Evolutionary conservation across 2,797 vertebrate genomes (phyloP).

Genomic region (Coranthus polyacanthus): DNA sequence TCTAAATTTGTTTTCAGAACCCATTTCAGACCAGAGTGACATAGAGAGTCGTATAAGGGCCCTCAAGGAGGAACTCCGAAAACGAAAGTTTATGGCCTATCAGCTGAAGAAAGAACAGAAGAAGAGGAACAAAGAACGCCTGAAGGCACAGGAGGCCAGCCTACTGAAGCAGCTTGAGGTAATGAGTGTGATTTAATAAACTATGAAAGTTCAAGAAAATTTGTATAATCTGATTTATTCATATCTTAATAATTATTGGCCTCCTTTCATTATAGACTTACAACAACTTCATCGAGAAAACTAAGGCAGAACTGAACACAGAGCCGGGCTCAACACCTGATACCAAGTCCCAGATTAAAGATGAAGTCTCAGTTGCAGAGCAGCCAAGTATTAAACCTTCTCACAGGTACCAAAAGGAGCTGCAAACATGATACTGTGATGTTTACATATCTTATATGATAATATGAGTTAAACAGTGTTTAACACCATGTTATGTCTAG

Average conservation of each 20-base stretch:
- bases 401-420: conserved; percentile 82
- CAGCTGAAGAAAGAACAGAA: conserved; percentile 97
- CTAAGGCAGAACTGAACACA: conserved; percentile 92
- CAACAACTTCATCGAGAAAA: conserved; percentile 96
- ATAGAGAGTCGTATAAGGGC: conserved; percentile 94
- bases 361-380: conserved; percentile 81
- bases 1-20: conserved; percentile 82
- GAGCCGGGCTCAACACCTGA: conserved; percentile 85
- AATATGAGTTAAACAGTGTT: not conserved
- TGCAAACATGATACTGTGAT: not conserved
- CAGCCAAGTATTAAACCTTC: conserved; percentile 85
- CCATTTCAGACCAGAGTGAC: conserved; percentile 95
- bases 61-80: conserved; percentile 93
- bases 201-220: not conserved
- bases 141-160: conserved; percentile 97
- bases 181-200: conserved; percentile 52
- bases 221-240: not conserved
- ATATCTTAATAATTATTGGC: not conserved
- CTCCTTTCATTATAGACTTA: conserved; percentile 85
- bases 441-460: not conserved
- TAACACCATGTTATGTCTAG: no score
- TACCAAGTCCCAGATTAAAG: conserved; percentile 88
- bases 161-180: conserved; percentile 96
- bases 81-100: conserved; percentile 93
- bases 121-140: conserved; percentile 93